These are phyloP conservation scores for Eubucco bourcierii DNA, from an alignment of 2,113 vertebrate genomes.

Conservation along the genomic window DNA sequence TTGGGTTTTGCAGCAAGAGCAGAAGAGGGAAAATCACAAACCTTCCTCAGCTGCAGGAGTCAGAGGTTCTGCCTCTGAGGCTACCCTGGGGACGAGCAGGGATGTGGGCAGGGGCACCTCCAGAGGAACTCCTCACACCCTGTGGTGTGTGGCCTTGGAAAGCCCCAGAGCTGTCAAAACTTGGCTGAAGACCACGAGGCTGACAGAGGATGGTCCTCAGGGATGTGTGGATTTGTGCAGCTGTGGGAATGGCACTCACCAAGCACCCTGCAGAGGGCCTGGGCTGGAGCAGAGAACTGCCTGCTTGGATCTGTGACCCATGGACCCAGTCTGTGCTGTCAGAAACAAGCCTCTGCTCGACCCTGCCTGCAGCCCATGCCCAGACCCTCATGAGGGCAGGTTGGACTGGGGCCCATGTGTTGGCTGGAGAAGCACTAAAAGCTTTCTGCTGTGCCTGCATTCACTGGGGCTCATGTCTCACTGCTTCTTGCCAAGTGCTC, in stretches of 20 bases:
- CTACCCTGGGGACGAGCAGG: not conserved
- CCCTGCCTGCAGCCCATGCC: not conserved
- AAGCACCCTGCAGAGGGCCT: not conserved
- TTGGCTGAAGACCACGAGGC: not conserved
- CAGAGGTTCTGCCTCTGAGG: not conserved
- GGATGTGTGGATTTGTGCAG: not conserved
- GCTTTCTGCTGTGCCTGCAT: not conserved
- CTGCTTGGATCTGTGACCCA: not conserved
- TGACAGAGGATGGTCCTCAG: not conserved
- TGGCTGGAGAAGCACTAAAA: not conserved
- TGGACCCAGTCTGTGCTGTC: not conserved
- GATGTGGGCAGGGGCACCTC: not conserved
- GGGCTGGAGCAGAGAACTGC: not conserved
- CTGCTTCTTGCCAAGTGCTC: not conserved
- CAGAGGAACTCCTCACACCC: not conserved
- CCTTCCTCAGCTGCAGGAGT: not conserved
- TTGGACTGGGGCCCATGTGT: not conserved
- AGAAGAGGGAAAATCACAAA: not conserved
- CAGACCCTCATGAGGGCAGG: not conserved
- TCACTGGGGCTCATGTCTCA: not conserved
- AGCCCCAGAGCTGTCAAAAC: accelerated
- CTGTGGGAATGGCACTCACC: not conserved
- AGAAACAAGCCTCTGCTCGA: not conserved
- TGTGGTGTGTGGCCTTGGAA: not conserved
- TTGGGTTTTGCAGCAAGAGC: not conserved